Conservation (phyloP, 2,113 vertebrate genomes). For the Bostrychus sinensis region DNA sequence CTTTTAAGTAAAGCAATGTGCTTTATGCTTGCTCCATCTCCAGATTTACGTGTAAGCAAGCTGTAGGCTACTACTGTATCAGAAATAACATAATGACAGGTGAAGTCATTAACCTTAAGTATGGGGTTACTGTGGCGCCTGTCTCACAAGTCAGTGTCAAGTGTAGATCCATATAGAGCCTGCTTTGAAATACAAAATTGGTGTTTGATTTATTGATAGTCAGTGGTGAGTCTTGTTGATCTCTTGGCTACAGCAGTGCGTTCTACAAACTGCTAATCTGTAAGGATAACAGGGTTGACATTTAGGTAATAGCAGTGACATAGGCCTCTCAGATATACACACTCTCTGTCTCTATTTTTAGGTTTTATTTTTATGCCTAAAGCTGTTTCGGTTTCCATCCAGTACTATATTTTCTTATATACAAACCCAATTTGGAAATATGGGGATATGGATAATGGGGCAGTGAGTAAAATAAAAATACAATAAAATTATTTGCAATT, state of each 20-base stretch:
- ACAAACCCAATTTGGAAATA: no score
- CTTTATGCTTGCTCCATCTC: no score
- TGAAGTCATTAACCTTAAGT: slow-evolving; percentile 4
- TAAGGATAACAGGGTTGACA: slow-evolving; percentile 29
- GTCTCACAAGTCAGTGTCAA: background rate
- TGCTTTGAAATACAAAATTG: slow-evolving; percentile 35
- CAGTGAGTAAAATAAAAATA: background rate
- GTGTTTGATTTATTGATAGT: slow-evolving; percentile 41
- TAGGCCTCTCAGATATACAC: background rate
- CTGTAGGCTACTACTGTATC: background rate
- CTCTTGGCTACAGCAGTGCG: slow-evolving; percentile 32
- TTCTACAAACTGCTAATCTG: slow-evolving; percentile 54
- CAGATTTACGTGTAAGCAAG: background rate
- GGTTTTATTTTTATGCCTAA: background rate
- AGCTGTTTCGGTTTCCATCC: slow-evolving; percentile 1
- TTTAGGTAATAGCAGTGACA: background rate
- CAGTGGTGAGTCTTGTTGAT: slow-evolving; percentile 19
- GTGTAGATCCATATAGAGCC: background rate
- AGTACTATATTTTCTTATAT: background rate
- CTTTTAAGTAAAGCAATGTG: no score
- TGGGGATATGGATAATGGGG: no score
- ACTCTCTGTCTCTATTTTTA: slow-evolving; percentile 10
- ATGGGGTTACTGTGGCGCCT: background rate
- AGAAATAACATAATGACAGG: slow-evolving; percentile 1
- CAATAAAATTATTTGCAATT: background rate